Percentiles rank a stretch among this genome's conserved stretches.
Conservation (phyloP, 2,888 invertebrate genomes). For the Ophonus ardosiacus region DNA sequence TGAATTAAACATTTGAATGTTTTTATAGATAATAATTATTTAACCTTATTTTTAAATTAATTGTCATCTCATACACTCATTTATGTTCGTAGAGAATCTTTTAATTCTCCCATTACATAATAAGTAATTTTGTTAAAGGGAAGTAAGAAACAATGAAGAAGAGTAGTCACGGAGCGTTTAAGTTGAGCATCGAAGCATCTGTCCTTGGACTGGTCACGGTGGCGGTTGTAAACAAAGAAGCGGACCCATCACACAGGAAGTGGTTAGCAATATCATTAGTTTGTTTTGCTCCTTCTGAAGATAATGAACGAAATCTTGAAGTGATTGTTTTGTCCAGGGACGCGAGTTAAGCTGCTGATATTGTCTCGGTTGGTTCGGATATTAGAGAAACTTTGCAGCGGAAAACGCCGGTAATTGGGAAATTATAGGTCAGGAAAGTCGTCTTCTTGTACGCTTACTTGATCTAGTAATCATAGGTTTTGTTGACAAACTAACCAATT, state of each 20-base stretch:
- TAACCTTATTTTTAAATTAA: no score
- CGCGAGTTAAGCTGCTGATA: constrained; percentile 62
- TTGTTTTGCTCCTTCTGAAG: constrained; percentile 55
- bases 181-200: not conserved
- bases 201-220: not conserved
- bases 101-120: no score
- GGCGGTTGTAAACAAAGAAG: not conserved
- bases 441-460: constrained; percentile 7
- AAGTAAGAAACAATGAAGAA: not conserved
- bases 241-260: constrained; percentile 45
- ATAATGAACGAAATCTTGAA: constrained; percentile 64
- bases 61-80: no score
- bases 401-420: constrained; percentile 11
- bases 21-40: no score
- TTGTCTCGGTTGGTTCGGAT: constrained; percentile 65
- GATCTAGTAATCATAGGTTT: constrained; percentile 2
- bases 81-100: no score
- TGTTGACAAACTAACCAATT: not conserved
- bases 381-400: constrained; percentile 26
- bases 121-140: not conserved
- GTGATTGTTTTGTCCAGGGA: constrained; percentile 63
- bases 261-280: constrained; percentile 57
- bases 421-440: constrained; percentile 14
- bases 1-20: no score
- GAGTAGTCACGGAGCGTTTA: not conserved